Conservation (phyloP, 2,113 vertebrate genomes). For the Rhipidura dahli region DNA sequence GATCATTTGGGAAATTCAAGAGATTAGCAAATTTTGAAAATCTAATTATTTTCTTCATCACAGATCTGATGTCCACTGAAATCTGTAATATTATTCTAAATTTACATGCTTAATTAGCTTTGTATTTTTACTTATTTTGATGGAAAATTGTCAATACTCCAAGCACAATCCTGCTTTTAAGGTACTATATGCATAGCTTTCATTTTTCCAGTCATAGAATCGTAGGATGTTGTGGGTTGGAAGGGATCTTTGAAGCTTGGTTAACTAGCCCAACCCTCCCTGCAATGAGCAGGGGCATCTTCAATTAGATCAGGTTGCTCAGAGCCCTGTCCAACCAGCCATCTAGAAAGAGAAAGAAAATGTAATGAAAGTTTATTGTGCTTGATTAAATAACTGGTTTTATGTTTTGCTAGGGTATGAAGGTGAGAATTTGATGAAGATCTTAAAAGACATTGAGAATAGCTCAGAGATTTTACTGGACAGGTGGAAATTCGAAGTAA, state of each 20-base stretch:
- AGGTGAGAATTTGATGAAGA: constrained; percentile 91
- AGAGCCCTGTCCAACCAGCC: not conserved
- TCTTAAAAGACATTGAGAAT: constrained; percentile 93
- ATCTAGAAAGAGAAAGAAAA: not conserved
- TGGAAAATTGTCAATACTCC: not conserved
- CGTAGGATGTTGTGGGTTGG: not conserved
- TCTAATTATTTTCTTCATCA: not conserved
- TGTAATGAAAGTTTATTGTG: not conserved
- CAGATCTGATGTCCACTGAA: not conserved
- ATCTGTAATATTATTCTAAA: not conserved
- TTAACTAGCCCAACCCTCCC: not conserved
- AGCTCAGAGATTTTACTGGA: constrained; percentile 85
- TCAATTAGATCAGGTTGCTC: not conserved
- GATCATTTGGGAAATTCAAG: not conserved
- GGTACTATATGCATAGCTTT: not conserved
- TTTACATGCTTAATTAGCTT: not conserved
- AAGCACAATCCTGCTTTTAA: not conserved
- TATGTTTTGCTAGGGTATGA: constrained; percentile 85
- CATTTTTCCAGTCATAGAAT: not conserved
- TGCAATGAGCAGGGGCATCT: not conserved
- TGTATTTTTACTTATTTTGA: not conserved
- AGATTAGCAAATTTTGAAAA: not conserved
- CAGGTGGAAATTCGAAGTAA: constrained; percentile 82
- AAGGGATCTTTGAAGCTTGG: not conserved
- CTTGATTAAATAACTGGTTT: not conserved